These are phyloP conservation scores for Drosophila baimaii DNA, from an alignment of 1,140 invertebrate species.

Conservation along the genomic window DNA sequence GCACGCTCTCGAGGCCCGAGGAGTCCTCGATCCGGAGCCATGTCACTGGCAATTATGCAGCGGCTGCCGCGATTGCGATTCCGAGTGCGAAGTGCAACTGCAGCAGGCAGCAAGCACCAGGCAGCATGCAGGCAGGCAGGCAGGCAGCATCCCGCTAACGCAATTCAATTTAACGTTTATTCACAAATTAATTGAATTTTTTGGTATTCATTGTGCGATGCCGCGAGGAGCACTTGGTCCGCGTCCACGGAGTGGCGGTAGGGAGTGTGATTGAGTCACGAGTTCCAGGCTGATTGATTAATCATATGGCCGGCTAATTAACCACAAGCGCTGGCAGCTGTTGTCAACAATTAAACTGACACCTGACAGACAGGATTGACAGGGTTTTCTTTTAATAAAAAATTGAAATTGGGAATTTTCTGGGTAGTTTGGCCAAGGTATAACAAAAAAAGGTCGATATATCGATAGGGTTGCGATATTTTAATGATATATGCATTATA, in stretches of 20 bases:
- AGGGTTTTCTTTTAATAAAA: background rate
- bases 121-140: background rate
- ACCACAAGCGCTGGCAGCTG: conserved; percentile 63
- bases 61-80: conserved; percentile 18
- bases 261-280: background rate
- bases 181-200: conserved; percentile 81
- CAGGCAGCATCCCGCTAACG: conserved; percentile 18
- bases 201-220: conserved; percentile 61
- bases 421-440: background rate
- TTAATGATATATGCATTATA: too few relatives aligned
- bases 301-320: conserved; percentile 69
- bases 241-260: background rate
- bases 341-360: conserved; percentile 65
- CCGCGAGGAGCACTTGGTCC: conserved; percentile 13
- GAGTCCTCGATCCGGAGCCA: conserved; percentile 33
- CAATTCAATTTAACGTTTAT: conserved; percentile 81
- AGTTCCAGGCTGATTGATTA: conserved; percentile 26
- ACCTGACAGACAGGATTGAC: conserved; percentile 30
- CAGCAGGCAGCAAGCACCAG: conserved; percentile 19
- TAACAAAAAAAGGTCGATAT: too few relatives aligned
- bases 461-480: too few relatives aligned
- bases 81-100: conserved; percentile 3
- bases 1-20: conserved; percentile 55
- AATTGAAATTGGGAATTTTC: background rate
- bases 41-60: conserved; percentile 79